These are phyloP conservation scores for Microcebus murinus DNA, from an alignment of 2,113 vertebrate genomes.

Conservation along the genomic window DNA sequence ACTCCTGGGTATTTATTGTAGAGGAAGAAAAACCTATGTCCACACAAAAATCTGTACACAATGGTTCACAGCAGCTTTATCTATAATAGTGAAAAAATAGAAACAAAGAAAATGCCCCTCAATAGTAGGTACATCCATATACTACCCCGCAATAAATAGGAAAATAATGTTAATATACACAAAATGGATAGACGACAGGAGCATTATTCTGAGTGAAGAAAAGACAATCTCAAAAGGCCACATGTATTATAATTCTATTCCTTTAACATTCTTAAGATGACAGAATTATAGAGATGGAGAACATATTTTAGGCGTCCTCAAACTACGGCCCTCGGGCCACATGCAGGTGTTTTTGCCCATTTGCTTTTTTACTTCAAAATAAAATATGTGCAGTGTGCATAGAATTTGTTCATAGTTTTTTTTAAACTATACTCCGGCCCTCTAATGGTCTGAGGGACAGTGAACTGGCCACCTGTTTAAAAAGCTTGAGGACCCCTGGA, in stretches of 20 bases:
- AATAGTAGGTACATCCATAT: neutral
- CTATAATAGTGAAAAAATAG: neutral
- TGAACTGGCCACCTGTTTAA: no score
- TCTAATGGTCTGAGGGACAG: no score
- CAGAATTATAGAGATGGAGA: neutral
- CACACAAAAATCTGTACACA: neutral
- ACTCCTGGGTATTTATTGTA: neutral
- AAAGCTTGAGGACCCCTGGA: neutral
- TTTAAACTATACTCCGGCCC: no score
- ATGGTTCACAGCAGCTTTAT: neutral
- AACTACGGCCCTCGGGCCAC: no score
- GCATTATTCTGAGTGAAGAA: neutral
- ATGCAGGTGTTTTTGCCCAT: no score
- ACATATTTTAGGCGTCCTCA: neutral
- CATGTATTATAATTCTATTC: neutral
- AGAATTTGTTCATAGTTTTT: no score
- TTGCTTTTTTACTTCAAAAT: no score
- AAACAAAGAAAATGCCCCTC: slow-evolving; percentile 12
- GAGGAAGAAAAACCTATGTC: neutral
- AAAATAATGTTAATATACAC: neutral
- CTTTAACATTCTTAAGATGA: neutral
- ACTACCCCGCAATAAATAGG: neutral
- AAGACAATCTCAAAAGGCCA: neutral
- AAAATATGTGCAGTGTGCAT: no score
- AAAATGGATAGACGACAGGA: neutral